Conservation (phyloP, 2,113 vertebrate species). For the Tachuris rubrigastra region DNA sequence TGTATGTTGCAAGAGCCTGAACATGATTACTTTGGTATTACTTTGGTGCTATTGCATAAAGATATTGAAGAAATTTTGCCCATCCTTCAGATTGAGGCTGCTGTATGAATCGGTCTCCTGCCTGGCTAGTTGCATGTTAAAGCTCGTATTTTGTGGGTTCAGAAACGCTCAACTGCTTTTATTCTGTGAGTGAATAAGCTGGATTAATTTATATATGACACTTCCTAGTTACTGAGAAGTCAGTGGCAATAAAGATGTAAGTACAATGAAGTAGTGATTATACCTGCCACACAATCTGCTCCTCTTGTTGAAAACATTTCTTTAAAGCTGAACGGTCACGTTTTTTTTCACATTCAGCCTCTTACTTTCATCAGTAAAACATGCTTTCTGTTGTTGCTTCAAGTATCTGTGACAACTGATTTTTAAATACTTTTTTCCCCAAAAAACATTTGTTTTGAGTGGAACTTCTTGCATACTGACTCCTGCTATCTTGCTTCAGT, state of each 20-base stretch:
- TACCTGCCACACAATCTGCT: background rate
- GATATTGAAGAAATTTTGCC: background rate
- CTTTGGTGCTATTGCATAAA: background rate
- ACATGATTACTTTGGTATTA: background rate
- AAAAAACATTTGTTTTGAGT: background rate
- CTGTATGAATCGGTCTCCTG: background rate
- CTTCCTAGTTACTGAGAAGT: background rate
- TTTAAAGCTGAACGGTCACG: background rate
- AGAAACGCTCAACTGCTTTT: background rate
- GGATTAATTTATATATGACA: background rate
- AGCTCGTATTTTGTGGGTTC: background rate
- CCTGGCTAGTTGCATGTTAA: background rate
- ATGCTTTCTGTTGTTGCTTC: background rate
- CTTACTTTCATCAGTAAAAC: fast-evolving
- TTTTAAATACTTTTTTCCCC: background rate
- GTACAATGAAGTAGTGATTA: background rate
- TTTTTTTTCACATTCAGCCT: background rate
- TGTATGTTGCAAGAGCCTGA: background rate
- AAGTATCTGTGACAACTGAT: background rate
- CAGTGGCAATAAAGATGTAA: background rate
- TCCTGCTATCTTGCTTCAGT: background rate
- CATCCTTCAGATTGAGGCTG: background rate
- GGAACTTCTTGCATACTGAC: background rate
- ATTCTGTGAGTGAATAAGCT: background rate
- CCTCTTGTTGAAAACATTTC: background rate